Percentiles rank a stretch among this genome's conserved stretches.
Evolutionary conservation across 37 sponge, comb jelly and placozoan species (phyloP).

Genomic region (Eunapius fragilis): DNA sequence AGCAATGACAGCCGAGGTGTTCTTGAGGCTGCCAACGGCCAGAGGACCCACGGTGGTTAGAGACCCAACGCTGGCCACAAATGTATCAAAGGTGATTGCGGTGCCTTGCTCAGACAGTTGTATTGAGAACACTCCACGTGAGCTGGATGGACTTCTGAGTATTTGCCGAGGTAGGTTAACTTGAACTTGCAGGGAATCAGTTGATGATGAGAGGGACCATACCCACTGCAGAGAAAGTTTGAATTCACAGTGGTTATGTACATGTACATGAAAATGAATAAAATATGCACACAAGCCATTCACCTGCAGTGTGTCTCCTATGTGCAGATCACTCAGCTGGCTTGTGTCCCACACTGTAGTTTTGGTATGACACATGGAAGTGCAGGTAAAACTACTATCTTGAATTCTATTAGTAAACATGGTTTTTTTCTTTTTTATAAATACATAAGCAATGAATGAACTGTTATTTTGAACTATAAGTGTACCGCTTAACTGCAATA

Average conservation of each 20-base stretch:
- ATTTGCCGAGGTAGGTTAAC: neutral
- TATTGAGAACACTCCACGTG: neutral
- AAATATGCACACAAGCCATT: neutral
- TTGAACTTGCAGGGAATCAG: neutral
- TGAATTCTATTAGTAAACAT: too few species aligned
- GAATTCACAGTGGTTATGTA: too few species aligned
- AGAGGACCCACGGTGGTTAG: neutral
- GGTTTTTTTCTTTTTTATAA: too few species aligned
- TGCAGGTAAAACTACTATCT: too few species aligned
- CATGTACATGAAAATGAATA: too few species aligned
- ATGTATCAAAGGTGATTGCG: neutral
- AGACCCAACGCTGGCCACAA: neutral
- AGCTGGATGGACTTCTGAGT: neutral
- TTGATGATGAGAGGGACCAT: neutral
- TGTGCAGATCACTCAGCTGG: neutral
- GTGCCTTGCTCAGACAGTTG: neutral
- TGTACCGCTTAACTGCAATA: too few species aligned
- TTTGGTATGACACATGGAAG: too few species aligned
- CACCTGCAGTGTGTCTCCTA: neutral
- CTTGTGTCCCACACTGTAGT: neutral
- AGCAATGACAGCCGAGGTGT: neutral
- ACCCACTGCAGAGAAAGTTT: neutral
- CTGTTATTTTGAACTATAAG: too few species aligned
- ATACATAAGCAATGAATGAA: too few species aligned
- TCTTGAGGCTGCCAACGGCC: neutral